phyloP scores from a whole-genome alignment of 2,888 invertebrate species.

The Lepidochrysops patricia region DNA sequence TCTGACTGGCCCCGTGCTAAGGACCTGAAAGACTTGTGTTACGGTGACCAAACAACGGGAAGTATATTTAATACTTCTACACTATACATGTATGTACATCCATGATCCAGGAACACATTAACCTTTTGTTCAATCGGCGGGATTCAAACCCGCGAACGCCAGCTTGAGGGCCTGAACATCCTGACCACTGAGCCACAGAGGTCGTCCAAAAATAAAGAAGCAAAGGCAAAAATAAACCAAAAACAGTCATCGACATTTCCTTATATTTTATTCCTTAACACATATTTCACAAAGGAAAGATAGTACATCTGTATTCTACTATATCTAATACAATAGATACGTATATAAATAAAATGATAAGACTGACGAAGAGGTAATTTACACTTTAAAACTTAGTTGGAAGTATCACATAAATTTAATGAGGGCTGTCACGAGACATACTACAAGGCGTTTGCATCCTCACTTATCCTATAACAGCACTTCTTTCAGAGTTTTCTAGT shows the following conservation, averaged over 20 bases:
- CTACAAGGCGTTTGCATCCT: background rate
- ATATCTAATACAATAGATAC: background rate
- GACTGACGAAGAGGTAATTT: constrained; percentile 45
- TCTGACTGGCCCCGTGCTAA: too few species aligned
- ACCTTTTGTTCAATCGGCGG: too few species aligned
- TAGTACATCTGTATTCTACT: background rate
- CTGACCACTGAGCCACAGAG: too few species aligned
- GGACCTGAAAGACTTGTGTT: too few species aligned
- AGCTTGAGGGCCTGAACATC: too few species aligned
- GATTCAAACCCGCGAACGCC: too few species aligned
- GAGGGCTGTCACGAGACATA: constrained; percentile 27
- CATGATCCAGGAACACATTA: too few species aligned
- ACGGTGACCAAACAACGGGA: too few species aligned
- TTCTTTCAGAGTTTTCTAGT: background rate
- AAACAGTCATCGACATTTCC: background rate
- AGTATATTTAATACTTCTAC: too few species aligned
- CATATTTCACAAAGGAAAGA: constrained; percentile 12
- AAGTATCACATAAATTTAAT: constrained; percentile 65
- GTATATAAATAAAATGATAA: constrained; percentile 11
- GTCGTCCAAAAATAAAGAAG: too few species aligned
- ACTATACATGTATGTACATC: too few species aligned
- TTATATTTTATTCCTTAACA: constrained; percentile 9
- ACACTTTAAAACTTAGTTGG: constrained; percentile 55
- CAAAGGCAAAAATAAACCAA: background rate
- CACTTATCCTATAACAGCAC: background rate